Percentiles rank a stretch among this genome's conserved stretches.
These are phyloP conservation scores for Polypterus senegalus DNA, from an alignment of 2,113 vertebrate genomes.

Conservation along the genomic window DNA sequence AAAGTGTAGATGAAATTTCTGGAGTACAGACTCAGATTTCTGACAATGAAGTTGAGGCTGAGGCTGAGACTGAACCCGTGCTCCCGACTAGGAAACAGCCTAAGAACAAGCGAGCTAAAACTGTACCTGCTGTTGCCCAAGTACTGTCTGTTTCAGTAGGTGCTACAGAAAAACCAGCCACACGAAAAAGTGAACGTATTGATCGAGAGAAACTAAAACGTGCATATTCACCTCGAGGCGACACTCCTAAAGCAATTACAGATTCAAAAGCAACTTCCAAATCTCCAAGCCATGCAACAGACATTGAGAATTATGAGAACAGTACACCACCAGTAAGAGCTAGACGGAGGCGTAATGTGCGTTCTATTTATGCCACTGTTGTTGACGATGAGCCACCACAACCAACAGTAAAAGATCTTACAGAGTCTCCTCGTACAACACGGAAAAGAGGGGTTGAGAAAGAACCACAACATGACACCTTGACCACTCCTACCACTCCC, in stretches of 20 bases:
- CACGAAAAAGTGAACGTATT: slow-evolving; percentile 87
- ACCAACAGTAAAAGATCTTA: slow-evolving; percentile 60
- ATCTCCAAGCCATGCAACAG: slow-evolving; percentile 61
- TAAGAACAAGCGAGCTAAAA: slow-evolving; percentile 80
- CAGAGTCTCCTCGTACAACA: slow-evolving; percentile 67
- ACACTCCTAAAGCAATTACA: slow-evolving; percentile 57
- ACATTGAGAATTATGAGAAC: slow-evolving; percentile 63
- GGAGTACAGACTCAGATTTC: slow-evolving; percentile 46
- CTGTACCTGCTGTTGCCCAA: slow-evolving; percentile 44
- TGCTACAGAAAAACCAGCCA: slow-evolving; percentile 67
- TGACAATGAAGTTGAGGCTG: slow-evolving; percentile 53
- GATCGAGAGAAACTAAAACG: slow-evolving; percentile 86
- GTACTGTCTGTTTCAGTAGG: slow-evolving; percentile 31
- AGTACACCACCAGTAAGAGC: slow-evolving; percentile 69
- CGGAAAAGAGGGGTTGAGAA: slow-evolving; percentile 72
- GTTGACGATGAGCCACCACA: slow-evolving; percentile 58
- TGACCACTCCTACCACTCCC: slow-evolving; percentile 40
- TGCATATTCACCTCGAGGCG: slow-evolving; percentile 74
- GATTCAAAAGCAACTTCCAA: slow-evolving; percentile 67
- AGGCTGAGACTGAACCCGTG: slow-evolving; percentile 44
- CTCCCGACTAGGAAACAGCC: slow-evolving; percentile 65
- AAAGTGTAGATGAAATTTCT: slow-evolving; percentile 40
- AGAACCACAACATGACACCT: slow-evolving; percentile 55
- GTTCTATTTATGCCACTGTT: slow-evolving; percentile 82
- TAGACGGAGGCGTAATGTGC: slow-evolving; percentile 73